Evolutionary conservation across 2,113 vertebrate species (phyloP).

Genomic region (Trachemys scripta): DNA sequence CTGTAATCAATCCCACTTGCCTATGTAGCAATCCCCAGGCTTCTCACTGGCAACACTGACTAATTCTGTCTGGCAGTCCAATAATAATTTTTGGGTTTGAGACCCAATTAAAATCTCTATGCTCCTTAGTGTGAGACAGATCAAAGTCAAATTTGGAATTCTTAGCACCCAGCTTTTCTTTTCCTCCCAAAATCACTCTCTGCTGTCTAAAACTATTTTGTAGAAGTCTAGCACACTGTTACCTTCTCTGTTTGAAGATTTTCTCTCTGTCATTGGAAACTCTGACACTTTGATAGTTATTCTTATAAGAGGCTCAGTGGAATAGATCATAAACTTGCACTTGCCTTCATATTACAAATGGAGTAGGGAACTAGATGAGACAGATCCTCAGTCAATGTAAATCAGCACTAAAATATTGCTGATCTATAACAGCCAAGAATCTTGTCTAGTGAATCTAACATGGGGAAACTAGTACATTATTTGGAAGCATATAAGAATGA

Average conservation of each 20-base stretch:
- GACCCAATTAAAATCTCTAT: conserved; percentile 63
- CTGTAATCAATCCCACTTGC: conserved; percentile 15
- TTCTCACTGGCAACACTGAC: conserved; percentile 39
- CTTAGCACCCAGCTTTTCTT: conserved; percentile 43
- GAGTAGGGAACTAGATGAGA: background rate
- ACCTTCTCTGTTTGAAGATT: conserved; percentile 42
- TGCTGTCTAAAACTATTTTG: conserved; percentile 41
- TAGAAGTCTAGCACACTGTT: conserved; percentile 49
- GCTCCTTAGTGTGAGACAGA: conserved; percentile 51
- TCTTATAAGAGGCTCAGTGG: background rate
- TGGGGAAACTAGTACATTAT: background rate
- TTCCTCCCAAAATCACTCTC: background rate
- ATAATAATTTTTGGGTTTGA: conserved; percentile 22
- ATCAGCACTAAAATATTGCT: background rate
- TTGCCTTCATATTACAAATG: conserved; percentile 29
- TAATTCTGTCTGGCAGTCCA: conserved; percentile 48
- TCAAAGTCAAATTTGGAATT: conserved; percentile 64
- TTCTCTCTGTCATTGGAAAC: conserved; percentile 11
- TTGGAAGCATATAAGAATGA: background rate
- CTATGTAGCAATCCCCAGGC: conserved; percentile 53
- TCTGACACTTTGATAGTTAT: conserved; percentile 44
- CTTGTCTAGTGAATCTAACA: background rate
- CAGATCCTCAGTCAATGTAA: conserved; percentile 38
- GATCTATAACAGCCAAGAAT: conserved; percentile 19
- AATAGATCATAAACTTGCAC: background rate